These are phyloP conservation scores for Drosophila pachea DNA, from an alignment of 1,140 invertebrate species.

Conservation along the genomic window DNA sequence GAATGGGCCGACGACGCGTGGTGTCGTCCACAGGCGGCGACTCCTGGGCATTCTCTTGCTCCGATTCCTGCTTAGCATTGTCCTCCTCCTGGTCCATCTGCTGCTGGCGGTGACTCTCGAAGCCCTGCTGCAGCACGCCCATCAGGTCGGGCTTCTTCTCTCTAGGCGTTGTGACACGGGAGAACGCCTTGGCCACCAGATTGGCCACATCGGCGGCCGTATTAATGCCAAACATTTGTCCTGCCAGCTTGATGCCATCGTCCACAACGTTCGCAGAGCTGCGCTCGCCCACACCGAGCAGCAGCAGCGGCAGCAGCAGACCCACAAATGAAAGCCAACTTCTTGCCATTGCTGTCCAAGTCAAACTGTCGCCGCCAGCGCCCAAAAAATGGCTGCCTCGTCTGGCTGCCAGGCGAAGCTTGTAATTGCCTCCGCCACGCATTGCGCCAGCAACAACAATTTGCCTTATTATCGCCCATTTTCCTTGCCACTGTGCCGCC, in stretches of 20 bases:
- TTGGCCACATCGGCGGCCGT: slow-evolving; percentile 79
- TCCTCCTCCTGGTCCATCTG: slow-evolving; percentile 3
- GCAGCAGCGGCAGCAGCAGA: slow-evolving; percentile 45
- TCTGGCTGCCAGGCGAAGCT: slow-evolving; percentile 48
- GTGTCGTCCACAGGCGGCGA: slow-evolving; percentile 37
- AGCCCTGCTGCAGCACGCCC: slow-evolving; percentile 52
- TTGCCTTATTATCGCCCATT: slow-evolving; percentile 21
- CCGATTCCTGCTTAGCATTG: slow-evolving; percentile 39
- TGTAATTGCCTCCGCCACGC: slow-evolving; percentile 55
- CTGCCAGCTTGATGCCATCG: slow-evolving; percentile 83
- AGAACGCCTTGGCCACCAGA: slow-evolving; percentile 80
- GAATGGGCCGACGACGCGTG: slow-evolving; percentile 4
- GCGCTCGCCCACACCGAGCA: slow-evolving; percentile 33
- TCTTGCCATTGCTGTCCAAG: slow-evolving; percentile 46
- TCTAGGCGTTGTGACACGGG: slow-evolving; percentile 31
- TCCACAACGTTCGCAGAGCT: slow-evolving; percentile 80
- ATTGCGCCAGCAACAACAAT: slow-evolving; percentile 56
- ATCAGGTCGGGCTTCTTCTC: slow-evolving; percentile 51
- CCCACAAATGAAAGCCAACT: slow-evolving; percentile 39
- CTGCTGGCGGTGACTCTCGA: slow-evolving; percentile 22
- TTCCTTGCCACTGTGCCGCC: not conserved
- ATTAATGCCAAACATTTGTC: slow-evolving; percentile 81
- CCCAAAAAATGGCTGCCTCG: slow-evolving; percentile 13
- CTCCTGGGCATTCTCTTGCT: slow-evolving; percentile 60
- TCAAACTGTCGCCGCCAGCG: slow-evolving; percentile 50